Evolutionary conservation across 2,888 invertebrate species (phyloP), one percentile per base, ranked within the genome.

Genomic region (Drosophila sordidula): DNA sequence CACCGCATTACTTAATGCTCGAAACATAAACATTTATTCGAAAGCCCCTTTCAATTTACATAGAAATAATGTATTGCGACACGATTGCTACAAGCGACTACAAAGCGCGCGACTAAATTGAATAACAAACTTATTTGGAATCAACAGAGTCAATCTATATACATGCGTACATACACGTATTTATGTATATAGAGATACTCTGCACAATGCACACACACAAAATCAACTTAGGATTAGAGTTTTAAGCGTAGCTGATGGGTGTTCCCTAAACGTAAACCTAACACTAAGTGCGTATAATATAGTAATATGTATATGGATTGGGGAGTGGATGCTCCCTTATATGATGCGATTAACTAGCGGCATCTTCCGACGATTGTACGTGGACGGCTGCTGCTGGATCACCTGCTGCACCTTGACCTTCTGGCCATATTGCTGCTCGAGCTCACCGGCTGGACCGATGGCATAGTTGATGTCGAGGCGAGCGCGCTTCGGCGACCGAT

Each of bases 311-410:
- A 32, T 52, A 42, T 18, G 14, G 26, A 58, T 36, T 34, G 16
- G 11, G 12, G 16, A 16, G 42, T 49, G 45, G 9, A 16, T 26
- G 18, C 34, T 56, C 38, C 44, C 59, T 87, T 91, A 92, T 56
- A 91, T 91, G 79, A 92, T 92, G 68, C 93, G 90, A 91, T 94
- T 94, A 62, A 94, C 94, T 78, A 94, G 93, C 56, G 94, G 94
- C 83, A 94, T 94, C 92, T 95, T 95, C 79, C 95, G 93, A 78
- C 94, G 92, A 90, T 93, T 94, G 8, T 94, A 93, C 93, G 94
- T 76, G 78, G 79, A 54, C 45, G 73, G 58, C 22, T 71, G 74
- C 9, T 78, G 83, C 34, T 83, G 83, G 12, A 63, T 56, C 47
- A 89, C 86, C 52, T 85, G 85, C 25, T 91, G 85, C 47, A 85